Evolutionary conservation across 2,113 vertebrate genomes (phyloP).

Genomic region (Coturnix japonica): DNA sequence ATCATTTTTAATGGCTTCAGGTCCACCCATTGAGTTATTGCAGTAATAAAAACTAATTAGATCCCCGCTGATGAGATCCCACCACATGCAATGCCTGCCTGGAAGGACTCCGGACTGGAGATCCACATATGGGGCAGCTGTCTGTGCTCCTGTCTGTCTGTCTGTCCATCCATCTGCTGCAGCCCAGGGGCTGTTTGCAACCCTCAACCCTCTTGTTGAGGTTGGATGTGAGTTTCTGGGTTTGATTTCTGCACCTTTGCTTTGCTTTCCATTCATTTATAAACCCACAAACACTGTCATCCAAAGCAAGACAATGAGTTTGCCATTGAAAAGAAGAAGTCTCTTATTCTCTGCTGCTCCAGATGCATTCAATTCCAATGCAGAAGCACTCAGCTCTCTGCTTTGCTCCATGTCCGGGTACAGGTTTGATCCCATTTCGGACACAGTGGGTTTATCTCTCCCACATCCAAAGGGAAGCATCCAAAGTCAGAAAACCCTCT

Average conservation of each 20-base stretch:
- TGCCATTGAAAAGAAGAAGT: neutral
- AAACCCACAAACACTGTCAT: neutral
- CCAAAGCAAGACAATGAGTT: neutral
- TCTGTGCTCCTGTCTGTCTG: no score
- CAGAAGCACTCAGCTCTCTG: neutral
- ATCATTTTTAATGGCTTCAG: slow-evolving; percentile 28
- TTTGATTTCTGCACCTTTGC: neutral
- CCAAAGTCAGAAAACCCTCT: neutral
- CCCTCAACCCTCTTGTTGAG: rapidly evolving
- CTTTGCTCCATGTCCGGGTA: rapidly evolving
- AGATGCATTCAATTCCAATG: no score
- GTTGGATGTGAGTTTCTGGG: neutral
- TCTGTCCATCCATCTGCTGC: neutral
- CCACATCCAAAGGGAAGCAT: neutral
- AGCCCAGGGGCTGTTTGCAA: no score
- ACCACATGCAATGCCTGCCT: neutral
- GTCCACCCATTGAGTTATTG: slow-evolving; percentile 25
- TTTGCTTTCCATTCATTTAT: neutral
- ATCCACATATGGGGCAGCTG: neutral
- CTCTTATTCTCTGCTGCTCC: neutral
- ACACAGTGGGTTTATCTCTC: neutral
- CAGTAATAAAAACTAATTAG: slow-evolving; percentile 43
- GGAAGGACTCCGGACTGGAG: neutral
- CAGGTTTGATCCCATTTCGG: neutral
- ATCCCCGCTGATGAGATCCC: slow-evolving; percentile 8